These are phyloP conservation scores for Eospalax fontanierii DNA, from an alignment of 2,797 vertebrate species.

Conservation along the genomic window DNA sequence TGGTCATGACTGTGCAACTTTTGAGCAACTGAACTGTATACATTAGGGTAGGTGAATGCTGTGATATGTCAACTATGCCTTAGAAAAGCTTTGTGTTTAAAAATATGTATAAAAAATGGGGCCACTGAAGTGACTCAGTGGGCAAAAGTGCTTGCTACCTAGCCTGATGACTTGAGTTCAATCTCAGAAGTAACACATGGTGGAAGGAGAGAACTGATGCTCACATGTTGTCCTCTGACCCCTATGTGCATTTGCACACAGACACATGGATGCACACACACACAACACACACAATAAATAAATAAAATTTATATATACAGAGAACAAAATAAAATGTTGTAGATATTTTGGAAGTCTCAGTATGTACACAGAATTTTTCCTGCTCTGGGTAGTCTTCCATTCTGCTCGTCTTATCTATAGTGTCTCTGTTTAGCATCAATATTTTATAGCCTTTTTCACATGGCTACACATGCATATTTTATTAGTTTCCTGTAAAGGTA, in stretches of 20 bases:
- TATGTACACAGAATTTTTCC: not conserved
- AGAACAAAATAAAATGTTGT: too few species aligned
- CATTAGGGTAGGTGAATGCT: conserved; percentile 44
- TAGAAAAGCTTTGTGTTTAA: not conserved
- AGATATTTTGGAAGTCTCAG: conserved; percentile 54
- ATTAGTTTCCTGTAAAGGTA: conserved; percentile 72
- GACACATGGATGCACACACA: too few species aligned
- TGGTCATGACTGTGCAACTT: not conserved
- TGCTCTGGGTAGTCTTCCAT: conserved; percentile 23
- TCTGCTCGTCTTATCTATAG: conserved; percentile 23
- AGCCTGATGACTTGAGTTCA: too few species aligned
- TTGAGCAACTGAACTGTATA: not conserved
- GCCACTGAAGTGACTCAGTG: too few species aligned
- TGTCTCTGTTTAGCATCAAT: conserved; percentile 58
- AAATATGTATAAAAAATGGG: too few species aligned
- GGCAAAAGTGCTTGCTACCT: too few species aligned
- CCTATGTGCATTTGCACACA: too few species aligned
- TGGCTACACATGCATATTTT: conserved; percentile 65
- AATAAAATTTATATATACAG: too few species aligned
- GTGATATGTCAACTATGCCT: not conserved
- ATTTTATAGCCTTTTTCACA: conserved; percentile 64
- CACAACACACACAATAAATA: too few species aligned
- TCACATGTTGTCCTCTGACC: too few species aligned
- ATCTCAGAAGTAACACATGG: too few species aligned
- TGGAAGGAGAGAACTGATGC: too few species aligned